A percentile compares a stretch with the other conserved stretches of the same genome.
Evolutionary conservation across 2,797 vertebrate genomes (phyloP).

Genomic region (Cheirogaleus major): DNA sequence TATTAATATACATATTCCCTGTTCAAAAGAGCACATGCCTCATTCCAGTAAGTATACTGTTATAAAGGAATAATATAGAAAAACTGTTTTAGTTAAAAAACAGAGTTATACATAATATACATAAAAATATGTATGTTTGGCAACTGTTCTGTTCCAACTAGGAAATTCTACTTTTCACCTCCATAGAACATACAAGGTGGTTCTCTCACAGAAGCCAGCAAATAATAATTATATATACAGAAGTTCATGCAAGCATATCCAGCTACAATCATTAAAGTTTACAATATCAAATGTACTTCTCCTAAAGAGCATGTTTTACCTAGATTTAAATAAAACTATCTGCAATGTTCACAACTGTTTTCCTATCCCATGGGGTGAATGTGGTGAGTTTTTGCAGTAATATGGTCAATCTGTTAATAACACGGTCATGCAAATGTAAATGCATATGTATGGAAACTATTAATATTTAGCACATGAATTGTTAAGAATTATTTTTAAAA

Average conservation of each 20-base stretch:
- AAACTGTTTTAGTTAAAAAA: slow-evolving; percentile 70
- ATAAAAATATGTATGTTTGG: slow-evolving; percentile 59
- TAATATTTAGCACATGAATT: slow-evolving; percentile 64
- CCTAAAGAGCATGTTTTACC: background rate
- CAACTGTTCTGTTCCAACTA: slow-evolving; percentile 59
- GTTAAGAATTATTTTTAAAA: slow-evolving; percentile 81
- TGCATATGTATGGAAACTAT: slow-evolving; percentile 36
- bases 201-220: slow-evolving; percentile 71
- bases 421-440: slow-evolving; percentile 75
- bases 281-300: slow-evolving; percentile 44
- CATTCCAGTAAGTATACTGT: slow-evolving; percentile 89
- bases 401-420: slow-evolving; percentile 80
- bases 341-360: background rate
- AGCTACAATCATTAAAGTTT: background rate
- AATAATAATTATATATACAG: slow-evolving; percentile 53
- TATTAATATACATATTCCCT: slow-evolving; percentile 77
- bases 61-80: slow-evolving; percentile 78
- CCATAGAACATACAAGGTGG: slow-evolving; percentile 71
- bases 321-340: background rate
- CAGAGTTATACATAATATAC: background rate
- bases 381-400: slow-evolving; percentile 73
- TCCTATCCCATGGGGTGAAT: slow-evolving; percentile 62
- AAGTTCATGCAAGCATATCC: slow-evolving; percentile 84
- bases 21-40: slow-evolving; percentile 86
- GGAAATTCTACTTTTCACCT: slow-evolving; percentile 70